Conservation (phyloP, 2,113 vertebrate species). For the rat (Rattus norvegicus) region GRCr8 NC_086027.1:97448501-97449000, state of each 20-base stretch:
- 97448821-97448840: accelerated
- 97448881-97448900: not conserved
- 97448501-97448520: accelerated
- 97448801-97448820: not conserved
- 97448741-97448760: accelerated
- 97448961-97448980: not conserved
- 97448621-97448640: accelerated
- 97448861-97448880: not conserved
- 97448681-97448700: not conserved
- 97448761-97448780: accelerated
- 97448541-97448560: not conserved
- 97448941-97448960: too few relatives aligned
- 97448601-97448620: accelerated
- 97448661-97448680: not conserved
- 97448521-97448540: not conserved
- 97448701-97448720: not conserved
- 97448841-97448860: not conserved
- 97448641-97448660: not conserved
- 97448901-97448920: not conserved
- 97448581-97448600: accelerated
- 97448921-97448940: accelerated
- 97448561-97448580: accelerated
- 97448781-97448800: accelerated
- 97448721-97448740: not conserved
- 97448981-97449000: not conserved